Evolutionary conservation across 2,888 invertebrate genomes (phyloP).

Genomic region (Tetramorium bicarinatum): DNA sequence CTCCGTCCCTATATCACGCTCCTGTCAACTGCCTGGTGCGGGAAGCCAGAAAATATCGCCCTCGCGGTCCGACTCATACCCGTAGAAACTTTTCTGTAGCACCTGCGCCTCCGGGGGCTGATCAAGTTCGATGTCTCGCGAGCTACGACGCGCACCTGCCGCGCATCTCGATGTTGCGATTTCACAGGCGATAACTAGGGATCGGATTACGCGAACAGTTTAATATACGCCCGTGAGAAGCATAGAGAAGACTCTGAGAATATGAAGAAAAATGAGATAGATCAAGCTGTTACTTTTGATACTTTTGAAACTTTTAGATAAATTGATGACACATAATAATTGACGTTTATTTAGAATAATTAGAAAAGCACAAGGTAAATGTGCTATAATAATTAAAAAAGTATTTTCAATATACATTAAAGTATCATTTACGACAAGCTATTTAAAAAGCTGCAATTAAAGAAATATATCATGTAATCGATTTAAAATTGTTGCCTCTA

Average conservation of each 20-base stretch:
- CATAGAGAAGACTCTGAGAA: background rate
- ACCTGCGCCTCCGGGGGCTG: constrained; percentile 53
- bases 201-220: constrained; percentile 41
- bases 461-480: background rate
- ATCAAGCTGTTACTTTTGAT: background rate
- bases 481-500: background rate
- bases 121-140: constrained; percentile 46
- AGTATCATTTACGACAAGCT: background rate
- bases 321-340: background rate
- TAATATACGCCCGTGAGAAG: background rate
- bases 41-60: constrained; percentile 68
- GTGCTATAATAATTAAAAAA: no score
- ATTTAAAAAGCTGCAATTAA: background rate
- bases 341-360: no score
- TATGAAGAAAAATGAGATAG: background rate
- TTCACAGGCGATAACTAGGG: constrained; percentile 32
- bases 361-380: no score
- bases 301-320: background rate
- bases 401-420: background rate
- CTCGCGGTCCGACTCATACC: constrained; percentile 51
- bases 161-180: constrained; percentile 39
- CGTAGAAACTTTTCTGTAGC: constrained; percentile 53
- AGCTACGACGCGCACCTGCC: constrained; percentile 45
- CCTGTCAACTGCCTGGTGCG: constrained; percentile 65
- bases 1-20: constrained; percentile 56